Evolutionary conservation across 2,797 vertebrate genomes (phyloP).

Genomic region (Alfaro cultratus): DNA sequence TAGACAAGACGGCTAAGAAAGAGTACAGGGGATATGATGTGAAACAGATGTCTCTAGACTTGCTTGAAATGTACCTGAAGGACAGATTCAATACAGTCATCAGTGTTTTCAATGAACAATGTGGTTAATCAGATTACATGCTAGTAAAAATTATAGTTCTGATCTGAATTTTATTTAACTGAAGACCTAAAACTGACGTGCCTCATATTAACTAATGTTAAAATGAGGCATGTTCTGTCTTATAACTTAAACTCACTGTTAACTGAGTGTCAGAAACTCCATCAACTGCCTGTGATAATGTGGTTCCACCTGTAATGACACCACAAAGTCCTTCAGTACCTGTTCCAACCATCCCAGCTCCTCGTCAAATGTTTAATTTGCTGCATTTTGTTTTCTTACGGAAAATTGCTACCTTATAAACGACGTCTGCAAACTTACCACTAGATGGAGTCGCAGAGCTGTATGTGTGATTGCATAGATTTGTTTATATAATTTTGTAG

Average conservation of each 20-base stretch:
- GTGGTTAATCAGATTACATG: slow-evolving; percentile 36
- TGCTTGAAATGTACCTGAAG: slow-evolving; percentile 69
- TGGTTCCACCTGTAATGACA: background rate
- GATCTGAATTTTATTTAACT: background rate
- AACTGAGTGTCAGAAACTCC: background rate
- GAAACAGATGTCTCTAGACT: slow-evolving; percentile 59
- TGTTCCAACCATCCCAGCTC: background rate
- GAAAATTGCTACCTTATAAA: background rate
- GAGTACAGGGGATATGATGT: slow-evolving; percentile 70
- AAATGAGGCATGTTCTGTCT: background rate
- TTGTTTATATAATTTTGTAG: background rate
- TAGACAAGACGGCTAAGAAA: slow-evolving; percentile 26
- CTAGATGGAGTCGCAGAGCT: background rate
- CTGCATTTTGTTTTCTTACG: background rate
- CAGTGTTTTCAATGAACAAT: slow-evolving; percentile 72
- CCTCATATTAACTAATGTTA: background rate
- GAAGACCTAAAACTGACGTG: background rate
- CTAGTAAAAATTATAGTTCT: background rate
- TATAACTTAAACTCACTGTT: background rate
- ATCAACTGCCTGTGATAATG: background rate
- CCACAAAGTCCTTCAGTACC: background rate
- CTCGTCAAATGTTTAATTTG: background rate
- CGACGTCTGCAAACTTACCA: background rate
- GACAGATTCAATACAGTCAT: slow-evolving; percentile 49
- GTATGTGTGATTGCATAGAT: background rate